Percentiles rank a stretch among this genome's conserved stretches.
Conservation (phyloP, 1,140 invertebrate genomes). For the fruit fly (Drosophila melanogaster) region DNA sequence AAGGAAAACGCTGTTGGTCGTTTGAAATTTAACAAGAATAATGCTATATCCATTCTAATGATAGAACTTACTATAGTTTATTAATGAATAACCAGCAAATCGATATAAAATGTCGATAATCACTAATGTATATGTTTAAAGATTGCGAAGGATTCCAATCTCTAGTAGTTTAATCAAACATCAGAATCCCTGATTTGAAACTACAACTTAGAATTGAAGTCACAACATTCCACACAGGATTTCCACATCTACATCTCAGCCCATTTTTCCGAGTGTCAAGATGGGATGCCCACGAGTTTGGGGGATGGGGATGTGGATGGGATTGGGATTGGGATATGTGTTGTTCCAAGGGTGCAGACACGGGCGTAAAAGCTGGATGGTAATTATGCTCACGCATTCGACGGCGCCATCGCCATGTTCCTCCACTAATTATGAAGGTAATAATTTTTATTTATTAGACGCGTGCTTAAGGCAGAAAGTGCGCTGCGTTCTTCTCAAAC, state of each 20-base stretch:
- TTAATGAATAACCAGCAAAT: too few relatives aligned
- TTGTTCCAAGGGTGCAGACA: slow-evolving; percentile 51
- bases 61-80: too few relatives aligned
- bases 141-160: too few relatives aligned
- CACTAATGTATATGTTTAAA: too few relatives aligned
- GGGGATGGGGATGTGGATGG: slow-evolving; percentile 9
- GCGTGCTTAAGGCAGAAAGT: slow-evolving; percentile 75
- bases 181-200: too few relatives aligned
- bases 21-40: neutral
- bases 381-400: slow-evolving; percentile 78
- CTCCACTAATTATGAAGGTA: slow-evolving; percentile 81
- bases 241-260: too few relatives aligned
- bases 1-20: neutral
- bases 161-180: too few relatives aligned
- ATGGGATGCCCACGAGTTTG: slow-evolving; percentile 21
- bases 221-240: too few relatives aligned
- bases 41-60: too few relatives aligned
- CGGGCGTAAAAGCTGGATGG: slow-evolving; percentile 70
- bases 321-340: slow-evolving; percentile 19
- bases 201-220: too few relatives aligned
- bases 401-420: slow-evolving; percentile 73
- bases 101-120: too few relatives aligned
- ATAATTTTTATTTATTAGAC: slow-evolving; percentile 84
- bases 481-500: slow-evolving; percentile 42
- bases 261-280: slow-evolving; percentile 20